Percentiles rank a stretch among this genome's conserved stretches.
Conservation (phyloP, 2,113 vertebrate genomes). For the Aplodontia rufa region DNA sequence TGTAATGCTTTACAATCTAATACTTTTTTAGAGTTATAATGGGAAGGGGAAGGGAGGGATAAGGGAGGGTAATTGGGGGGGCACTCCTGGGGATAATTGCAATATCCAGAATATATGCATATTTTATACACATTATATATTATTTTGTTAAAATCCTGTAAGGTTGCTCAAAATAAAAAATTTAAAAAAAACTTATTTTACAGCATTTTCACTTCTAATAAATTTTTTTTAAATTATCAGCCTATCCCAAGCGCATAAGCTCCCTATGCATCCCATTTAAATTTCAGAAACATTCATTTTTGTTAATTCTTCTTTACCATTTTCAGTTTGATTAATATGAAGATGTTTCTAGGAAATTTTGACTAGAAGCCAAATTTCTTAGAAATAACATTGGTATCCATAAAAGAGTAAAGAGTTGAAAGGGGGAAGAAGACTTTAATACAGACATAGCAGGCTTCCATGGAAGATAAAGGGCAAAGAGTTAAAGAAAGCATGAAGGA, state of each 20-base stretch:
- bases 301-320: conserved; percentile 4
- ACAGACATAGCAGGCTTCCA: not conserved
- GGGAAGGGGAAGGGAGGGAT: too few relatives aligned
- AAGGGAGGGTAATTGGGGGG: too few relatives aligned
- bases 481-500: not conserved
- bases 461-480: conserved; percentile 9
- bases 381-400: conserved; percentile 42
- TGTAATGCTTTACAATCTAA: too few relatives aligned
- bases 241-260: not conserved
- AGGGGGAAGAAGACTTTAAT: not conserved
- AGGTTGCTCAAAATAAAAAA: too few relatives aligned
- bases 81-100: too few relatives aligned
- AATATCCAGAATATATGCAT: too few relatives aligned
- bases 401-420: conserved; percentile 35
- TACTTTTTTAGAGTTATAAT: too few relatives aligned
- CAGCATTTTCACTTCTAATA: not conserved
- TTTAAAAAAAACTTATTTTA: too few relatives aligned
- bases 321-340: conserved; percentile 24
- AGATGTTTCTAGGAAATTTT: conserved; percentile 39
- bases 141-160: too few relatives aligned
- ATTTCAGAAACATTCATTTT: conserved; percentile 13
- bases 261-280: not conserved
- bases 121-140: too few relatives aligned
- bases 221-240: not conserved
- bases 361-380: not conserved